Evolutionary conservation across 2,113 vertebrate species (phyloP).

Genomic region (Butorides virescens): DNA sequence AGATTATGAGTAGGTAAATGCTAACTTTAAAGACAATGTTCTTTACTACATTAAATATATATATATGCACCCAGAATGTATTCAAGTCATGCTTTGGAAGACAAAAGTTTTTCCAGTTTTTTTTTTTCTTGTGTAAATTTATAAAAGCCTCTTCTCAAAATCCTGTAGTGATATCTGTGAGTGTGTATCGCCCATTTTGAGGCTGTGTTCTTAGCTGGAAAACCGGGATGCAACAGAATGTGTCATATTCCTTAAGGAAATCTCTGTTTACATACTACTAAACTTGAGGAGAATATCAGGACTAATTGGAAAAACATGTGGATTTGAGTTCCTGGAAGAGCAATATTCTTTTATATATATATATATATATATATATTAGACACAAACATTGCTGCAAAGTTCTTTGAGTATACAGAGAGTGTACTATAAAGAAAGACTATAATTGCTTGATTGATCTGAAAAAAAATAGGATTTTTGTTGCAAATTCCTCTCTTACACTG

Average conservation of each 20-base stretch:
- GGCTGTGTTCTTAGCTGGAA: neutral
- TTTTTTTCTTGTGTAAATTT: neutral
- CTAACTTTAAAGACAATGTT: neutral
- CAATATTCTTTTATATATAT: neutral
- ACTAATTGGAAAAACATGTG: constrained; percentile 28
- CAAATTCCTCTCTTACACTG: neutral
- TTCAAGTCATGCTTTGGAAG: neutral
- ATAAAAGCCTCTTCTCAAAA: neutral
- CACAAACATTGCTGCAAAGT: neutral
- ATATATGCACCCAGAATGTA: neutral
- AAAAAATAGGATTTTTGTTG: neutral
- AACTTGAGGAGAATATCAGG: neutral
- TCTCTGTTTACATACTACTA: neutral
- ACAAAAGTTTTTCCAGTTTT: neutral
- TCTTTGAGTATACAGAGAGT: neutral
- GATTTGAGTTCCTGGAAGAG: neutral
- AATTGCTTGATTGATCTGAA: neutral
- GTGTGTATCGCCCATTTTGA: neutral
- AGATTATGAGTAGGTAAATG: neutral
- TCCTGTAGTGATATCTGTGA: neutral
- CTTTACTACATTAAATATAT: neutral
- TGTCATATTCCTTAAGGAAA: constrained; percentile 27
- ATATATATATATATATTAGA: neutral
- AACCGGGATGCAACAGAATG: neutral
- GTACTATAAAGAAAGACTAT: neutral